phyloP scores from a whole-genome alignment of 1,140 invertebrate genomes.

The Tetramorium parvispinum region DNA sequence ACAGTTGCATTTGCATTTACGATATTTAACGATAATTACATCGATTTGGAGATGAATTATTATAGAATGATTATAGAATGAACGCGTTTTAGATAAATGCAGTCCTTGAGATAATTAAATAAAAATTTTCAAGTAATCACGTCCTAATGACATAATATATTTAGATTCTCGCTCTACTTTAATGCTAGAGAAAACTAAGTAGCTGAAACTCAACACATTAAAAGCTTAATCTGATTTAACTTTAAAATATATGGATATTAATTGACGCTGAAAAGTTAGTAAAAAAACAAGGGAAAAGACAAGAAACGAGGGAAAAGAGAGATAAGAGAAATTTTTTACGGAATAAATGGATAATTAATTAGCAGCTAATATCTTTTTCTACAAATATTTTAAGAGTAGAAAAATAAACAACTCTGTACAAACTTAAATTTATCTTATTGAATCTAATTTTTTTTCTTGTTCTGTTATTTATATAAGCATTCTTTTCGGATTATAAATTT shows the following conservation, averaged over 20 bases:
- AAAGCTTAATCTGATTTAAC: conserved; percentile 8
- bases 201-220: not conserved
- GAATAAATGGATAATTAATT: conserved; percentile 46
- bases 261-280: not conserved
- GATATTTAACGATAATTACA: conserved; percentile 26
- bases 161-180: conserved; percentile 13
- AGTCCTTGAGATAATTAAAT: conserved; percentile 59
- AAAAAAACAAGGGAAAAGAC: not conserved
- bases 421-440: conserved; percentile 37
- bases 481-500: conserved; percentile 35
- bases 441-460: conserved; percentile 45
- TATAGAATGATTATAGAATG: not conserved
- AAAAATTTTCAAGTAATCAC: conserved; percentile 2
- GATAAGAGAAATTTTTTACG: conserved; percentile 36
- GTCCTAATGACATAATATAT: not conserved
- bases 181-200: not conserved
- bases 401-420: conserved; percentile 21
- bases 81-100: conserved; percentile 73
- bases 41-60: not conserved
- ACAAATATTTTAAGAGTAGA: conserved; percentile 61
- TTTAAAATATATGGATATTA: conserved; percentile 16
- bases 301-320: not conserved
- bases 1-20: conserved; percentile 22
- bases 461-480: conserved; percentile 61
- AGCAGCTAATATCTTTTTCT: conserved; percentile 65